These are phyloP conservation scores for Liopterus haemorrhoidalis DNA, from an alignment of 2,888 invertebrate genomes.

Conservation along the genomic window DNA sequence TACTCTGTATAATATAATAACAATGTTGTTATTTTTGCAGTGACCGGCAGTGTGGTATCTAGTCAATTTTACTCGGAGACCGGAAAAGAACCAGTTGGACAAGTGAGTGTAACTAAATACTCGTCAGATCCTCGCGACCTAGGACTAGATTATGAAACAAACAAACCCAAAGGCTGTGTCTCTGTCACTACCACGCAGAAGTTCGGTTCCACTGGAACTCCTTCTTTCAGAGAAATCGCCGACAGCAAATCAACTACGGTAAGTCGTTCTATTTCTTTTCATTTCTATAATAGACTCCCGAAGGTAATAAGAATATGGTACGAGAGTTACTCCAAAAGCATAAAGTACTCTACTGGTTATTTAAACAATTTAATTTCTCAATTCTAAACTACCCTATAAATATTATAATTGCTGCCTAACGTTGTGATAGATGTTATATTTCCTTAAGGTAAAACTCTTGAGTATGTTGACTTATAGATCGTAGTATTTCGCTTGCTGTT, in stretches of 20 bases:
- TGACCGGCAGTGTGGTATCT: slow-evolving; percentile 65
- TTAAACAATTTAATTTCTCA: too few species aligned
- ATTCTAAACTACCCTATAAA: too few species aligned
- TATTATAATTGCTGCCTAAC: too few species aligned
- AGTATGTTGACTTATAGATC: too few species aligned
- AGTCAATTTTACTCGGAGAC: slow-evolving; percentile 65
- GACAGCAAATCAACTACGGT: slow-evolving; percentile 33
- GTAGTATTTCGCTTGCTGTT: too few species aligned
- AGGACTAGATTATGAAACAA: slow-evolving; percentile 36
- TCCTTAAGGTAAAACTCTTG: too few species aligned
- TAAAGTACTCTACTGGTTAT: too few species aligned
- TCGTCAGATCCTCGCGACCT: slow-evolving; percentile 58
- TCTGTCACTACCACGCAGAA: slow-evolving; percentile 45
- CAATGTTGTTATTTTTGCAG: slow-evolving; percentile 43
- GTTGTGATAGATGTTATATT: too few species aligned
- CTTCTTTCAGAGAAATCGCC: slow-evolving; percentile 37
- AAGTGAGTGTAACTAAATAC: slow-evolving; percentile 65
- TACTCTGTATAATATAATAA: slow-evolving; percentile 11
- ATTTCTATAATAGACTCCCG: too few species aligned
- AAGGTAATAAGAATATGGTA: slow-evolving; percentile 10
- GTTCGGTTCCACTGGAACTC: slow-evolving; percentile 42
- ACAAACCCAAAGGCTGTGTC: slow-evolving; percentile 36
- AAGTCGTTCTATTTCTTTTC: too few species aligned
- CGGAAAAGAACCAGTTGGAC: slow-evolving; percentile 62
- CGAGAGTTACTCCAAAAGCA: slow-evolving; percentile 6